These are phyloP conservation scores for Oceanites oceanicus DNA, from an alignment of 2,113 vertebrate species.

Conservation along the genomic window DNA sequence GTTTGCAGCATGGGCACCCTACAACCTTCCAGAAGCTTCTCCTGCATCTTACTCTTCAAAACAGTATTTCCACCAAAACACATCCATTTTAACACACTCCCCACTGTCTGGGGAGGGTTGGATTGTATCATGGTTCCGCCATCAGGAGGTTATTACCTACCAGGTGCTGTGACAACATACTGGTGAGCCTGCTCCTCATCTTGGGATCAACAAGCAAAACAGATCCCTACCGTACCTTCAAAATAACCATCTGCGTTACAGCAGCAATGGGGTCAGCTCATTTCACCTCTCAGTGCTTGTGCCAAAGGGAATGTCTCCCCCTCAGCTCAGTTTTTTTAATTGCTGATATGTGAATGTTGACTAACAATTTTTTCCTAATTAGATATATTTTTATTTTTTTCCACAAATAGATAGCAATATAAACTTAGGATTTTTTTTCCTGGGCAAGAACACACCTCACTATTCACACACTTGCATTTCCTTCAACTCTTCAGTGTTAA, in stretches of 20 bases:
- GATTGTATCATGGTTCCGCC: accelerated
- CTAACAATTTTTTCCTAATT: neutral
- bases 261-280: neutral
- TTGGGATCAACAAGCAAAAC: neutral
- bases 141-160: neutral
- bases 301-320: neutral
- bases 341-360: accelerated
- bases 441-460: neutral
- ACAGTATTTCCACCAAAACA: neutral
- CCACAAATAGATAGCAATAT: neutral
- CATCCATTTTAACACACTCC: neutral
- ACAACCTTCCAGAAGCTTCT: neutral
- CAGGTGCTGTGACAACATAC: accelerated
- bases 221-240: neutral
- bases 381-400: neutral
- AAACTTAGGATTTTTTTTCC: neutral
- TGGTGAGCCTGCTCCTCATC: neutral
- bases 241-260: neutral
- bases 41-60: accelerated
- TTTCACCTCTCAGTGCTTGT: accelerated
- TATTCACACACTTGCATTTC: neutral
- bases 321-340: neutral
- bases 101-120: accelerated
- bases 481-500: neutral
- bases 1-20: neutral